Base-by-base conservation (phyloP, 2,113 vertebrate genomes). In the Cyanocitta stelleri region DNA sequence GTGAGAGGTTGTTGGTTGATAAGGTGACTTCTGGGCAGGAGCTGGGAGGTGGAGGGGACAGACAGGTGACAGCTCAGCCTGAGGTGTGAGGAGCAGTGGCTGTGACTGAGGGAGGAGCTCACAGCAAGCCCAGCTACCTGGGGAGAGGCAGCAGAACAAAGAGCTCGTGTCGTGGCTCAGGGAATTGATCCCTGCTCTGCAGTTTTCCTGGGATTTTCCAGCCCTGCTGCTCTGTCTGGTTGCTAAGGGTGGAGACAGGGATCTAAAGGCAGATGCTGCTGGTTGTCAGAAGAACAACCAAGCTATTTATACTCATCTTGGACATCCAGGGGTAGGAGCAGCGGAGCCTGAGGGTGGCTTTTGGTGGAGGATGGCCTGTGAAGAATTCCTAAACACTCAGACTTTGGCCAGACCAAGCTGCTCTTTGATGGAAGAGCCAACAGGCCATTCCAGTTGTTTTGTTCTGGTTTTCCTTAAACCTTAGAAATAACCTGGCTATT, bases 171-270 rank as follows among this genome's bases (percentile, higher is more conserved):
- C 5, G 55, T 27, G 66, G 37, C 79, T 62, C 41, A 1, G 68
- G 90, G 43, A 29, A 22, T 10, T 1, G 39, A 10, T 44, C 30
- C 59, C 56, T 26, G 27, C 55, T 64, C 76, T 27, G 74, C 74
- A 9, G 22, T 24, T 80, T 37, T 19, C 64, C 46, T 37, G 82
- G 87, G 81, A 48, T 85, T 91, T 95, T 78, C 81, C 90, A 75
- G 1, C 43, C 32, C 32, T 81, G 69, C 77, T 58, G 84, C 62
- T 1, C 10, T 21, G 72, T 30, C 59, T 72, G 10, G 41, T 95
- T 97, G 90, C 95, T 93, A 77, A 90, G 87, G 92, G 67, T 92
- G 72, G 85, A 68, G 78, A 62, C 37, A 18, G 85, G 85, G 83
- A 73, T 72, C 2, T 30, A 37, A 69, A 90, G 90, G 44, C 54